Base-by-base conservation (phyloP, 1,140 invertebrate species). In the Brachionus koreanus region DNA sequence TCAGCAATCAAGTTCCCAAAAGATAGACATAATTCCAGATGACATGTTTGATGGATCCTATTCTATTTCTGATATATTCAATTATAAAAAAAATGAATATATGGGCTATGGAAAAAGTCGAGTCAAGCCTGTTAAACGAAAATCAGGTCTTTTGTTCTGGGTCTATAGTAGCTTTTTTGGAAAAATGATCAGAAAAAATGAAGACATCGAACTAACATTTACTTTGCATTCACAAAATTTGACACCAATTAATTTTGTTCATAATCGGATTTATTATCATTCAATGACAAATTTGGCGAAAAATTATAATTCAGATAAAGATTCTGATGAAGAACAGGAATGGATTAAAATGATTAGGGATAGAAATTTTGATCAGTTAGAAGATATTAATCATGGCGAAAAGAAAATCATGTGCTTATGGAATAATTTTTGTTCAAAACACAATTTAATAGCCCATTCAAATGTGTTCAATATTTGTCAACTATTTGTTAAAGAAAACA, bases 201-300 rank as follows among this genome's bases (percentile, higher is more conserved):
- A 49, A n/a, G 25, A 74, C 25, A 19, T 74, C 9, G 69, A 74
- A 12, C 2, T 74, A 29, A 23, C 29, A 12, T n/a, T 46, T 16
- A n/a, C 6, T 37, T 72, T n/a, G 9, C 67, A 72, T 42, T 9
- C 33, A 10, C 33, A 74, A 46, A 46, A 25, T 25, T 46, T 74
- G 19, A 39, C 39, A 25, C 16, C 49, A 2, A 74, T 23, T 46
- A 13, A 19, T 35, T 25, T 23, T 1, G 7, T 16, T 13, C 37
- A 46, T 13, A 84, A 83, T 67, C 86, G 94, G 86, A 88, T 97
- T 49, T 98, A 98, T 87, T 95, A 96, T 86, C 95, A 97, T 86
- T 95, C 95, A 3, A 92, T 93, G 23, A 96, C 95, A 0, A 96
- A 95, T 87, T 90, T 96, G 46, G 95, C 95, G 0, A 74, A 74